Evolutionary conservation across 2,113 vertebrate species (phyloP), one percentile per base, ranked within the genome.

Genomic region (Scomber japonicus): DNA sequence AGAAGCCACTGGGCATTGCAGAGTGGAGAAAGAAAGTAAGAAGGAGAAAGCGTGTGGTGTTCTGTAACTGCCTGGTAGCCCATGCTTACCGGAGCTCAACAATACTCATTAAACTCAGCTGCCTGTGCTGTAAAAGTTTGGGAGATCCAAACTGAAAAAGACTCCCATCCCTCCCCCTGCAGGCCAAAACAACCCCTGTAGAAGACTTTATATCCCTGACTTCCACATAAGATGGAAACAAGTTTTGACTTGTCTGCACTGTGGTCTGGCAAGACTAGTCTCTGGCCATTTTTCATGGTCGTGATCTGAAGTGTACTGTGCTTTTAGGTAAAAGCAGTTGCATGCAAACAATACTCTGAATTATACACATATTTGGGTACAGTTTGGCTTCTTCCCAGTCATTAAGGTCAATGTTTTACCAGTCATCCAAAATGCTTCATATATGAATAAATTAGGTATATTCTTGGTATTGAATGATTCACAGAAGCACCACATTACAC

Each of bases 81-180:
- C 57, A n/a, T 83, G 82, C 74, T 87, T 68, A 81, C 62, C 35
- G 50, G 31, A 76, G 75, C 81, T 86, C 85, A 79, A 46, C 88
- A 78, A 55, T 61, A 51, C 77, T 89, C 75, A 82, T 87, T 92
- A 84, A 72, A 70, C 78, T 86, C 62, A 63, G 68, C 71, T 79
- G 77, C 76, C 81, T 81, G 56, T 67, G 70, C 73, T 35, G 71
- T 10, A 79, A 84, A 86, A 85, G 84, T 88, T 85, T 77, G 68
- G 35, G 72, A 84, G 86, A 87, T 78, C 87, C 67, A 86, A 89
- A 91, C 82, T 19, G 61, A 72, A 86, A 44, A 83, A 46, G 90
- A 90, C 75, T 70, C 50, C 35, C 71, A 53, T 78, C 66, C 54
- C 44, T 35, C 40, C 50, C 53, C 82, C 84, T 88, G 78, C 75